Conservation (phyloP, 1,140 invertebrate genomes). For the Calycopis cecrops region DNA sequence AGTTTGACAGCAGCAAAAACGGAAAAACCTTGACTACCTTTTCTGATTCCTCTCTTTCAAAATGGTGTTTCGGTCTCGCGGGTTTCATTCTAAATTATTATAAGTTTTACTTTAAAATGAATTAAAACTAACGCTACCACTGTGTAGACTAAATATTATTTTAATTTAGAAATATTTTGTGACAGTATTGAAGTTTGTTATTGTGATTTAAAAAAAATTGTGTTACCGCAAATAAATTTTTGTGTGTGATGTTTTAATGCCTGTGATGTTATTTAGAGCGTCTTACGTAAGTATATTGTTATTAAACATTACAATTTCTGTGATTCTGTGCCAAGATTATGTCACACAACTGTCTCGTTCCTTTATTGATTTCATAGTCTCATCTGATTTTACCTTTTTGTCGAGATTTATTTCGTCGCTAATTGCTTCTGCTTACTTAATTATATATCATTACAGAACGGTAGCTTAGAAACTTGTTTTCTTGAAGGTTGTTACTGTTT, state of each 20-base stretch:
- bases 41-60: slow-evolving; percentile 61
- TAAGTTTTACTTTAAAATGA: slow-evolving; percentile 52
- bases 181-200: slow-evolving; percentile 31
- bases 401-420: slow-evolving; percentile 20
- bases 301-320: slow-evolving; percentile 38
- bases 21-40: slow-evolving; percentile 61
- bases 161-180: slow-evolving; percentile 30
- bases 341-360: slow-evolving; percentile 11
- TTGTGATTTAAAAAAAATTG: slow-evolving; percentile 38
- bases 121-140: slow-evolving; percentile 35
- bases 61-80: slow-evolving; percentile 68
- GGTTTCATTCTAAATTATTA: slow-evolving; percentile 61
- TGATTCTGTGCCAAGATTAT: slow-evolving; percentile 10
- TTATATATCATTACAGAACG: slow-evolving; percentile 20
- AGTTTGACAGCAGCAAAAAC: not conserved
- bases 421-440: slow-evolving; percentile 19
- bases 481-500: slow-evolving; percentile 9
- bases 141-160: slow-evolving; percentile 30
- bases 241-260: slow-evolving; percentile 54
- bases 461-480: slow-evolving; percentile 21
- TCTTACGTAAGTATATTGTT: slow-evolving; percentile 70
- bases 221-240: slow-evolving; percentile 47
- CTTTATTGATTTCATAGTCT: slow-evolving; percentile 20
- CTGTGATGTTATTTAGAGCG: slow-evolving; percentile 55
- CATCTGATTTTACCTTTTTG: slow-evolving; percentile 7